Evolutionary conservation across 2,113 vertebrate species (phyloP), one percentile per base, ranked within the genome.

Genomic region (Barnardius zonarius): DNA sequence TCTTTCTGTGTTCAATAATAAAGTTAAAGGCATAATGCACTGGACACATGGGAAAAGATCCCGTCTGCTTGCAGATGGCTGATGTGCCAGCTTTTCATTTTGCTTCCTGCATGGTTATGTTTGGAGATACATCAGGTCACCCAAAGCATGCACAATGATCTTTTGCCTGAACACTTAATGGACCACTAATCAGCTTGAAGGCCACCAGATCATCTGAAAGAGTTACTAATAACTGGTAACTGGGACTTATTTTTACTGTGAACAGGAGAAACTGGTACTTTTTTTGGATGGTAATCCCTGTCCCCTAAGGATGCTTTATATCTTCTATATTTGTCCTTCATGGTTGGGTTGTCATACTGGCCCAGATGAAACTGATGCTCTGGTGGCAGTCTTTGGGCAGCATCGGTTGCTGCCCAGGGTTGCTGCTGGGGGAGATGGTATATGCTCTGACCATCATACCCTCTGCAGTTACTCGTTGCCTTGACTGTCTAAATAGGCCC

Each of bases 181-280:
- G 17, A 3, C 83, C 13, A 0, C 6, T 59, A 2, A 17, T 52
- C 20, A 24, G 4, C 0, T 0, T 3, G 10, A 48, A 48, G 33
- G 41, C 5, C 13, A 73, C 1, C 5, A 41, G 18, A 11, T 23
- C 7, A 7, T 8, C 5, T 66, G n/a, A 39, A 48, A 69, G 5
- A 25, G 9, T 3, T 0, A 9, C 10, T 74, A 51, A 27, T 28
- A 79, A 35, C 17, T 23, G 31, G 4, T 33, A 41, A 23, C 0
- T 30, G 37, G 17, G 33, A 10, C 18, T 76, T 27, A 7, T 9
- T 35, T 43, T 51, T 86, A 27, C 33, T 30, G 13, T 16, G 11
- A 75, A 7, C 17, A 14, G 23, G 15, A 74, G 49, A 28, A 80
- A 46, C 12, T 6, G 6, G 1, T 28, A 24, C 12, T 3, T 4